Evolutionary conservation across 2,888 invertebrate species (phyloP).

Genomic region (Metacarcinus magister): DNA sequence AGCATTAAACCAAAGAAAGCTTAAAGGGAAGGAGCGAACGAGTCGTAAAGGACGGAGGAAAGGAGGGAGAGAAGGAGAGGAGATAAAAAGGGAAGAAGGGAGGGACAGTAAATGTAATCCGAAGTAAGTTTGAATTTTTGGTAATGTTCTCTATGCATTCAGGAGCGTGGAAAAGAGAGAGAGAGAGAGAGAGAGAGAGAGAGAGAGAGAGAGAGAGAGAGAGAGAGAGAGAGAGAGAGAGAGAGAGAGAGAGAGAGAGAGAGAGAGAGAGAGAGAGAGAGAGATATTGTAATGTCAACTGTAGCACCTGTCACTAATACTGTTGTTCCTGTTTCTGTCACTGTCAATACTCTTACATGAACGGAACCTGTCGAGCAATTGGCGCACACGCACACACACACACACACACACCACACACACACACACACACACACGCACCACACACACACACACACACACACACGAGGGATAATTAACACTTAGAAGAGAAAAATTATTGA

Average conservation of each 20-base stretch:
- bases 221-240: too few species aligned
- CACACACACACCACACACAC: constrained; percentile 26
- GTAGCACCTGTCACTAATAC: background rate
- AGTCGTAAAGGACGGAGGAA: background rate
- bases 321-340: background rate
- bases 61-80: background rate
- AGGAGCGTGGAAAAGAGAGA: background rate
- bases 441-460: constrained; percentile 26
- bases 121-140: background rate
- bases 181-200: too few species aligned
- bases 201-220: too few species aligned
- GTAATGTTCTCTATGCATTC: background rate
- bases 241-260: too few species aligned
- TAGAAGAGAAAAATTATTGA: background rate
- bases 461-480: background rate
- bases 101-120: background rate
- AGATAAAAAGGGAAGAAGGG: background rate
- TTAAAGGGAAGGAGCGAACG: background rate
- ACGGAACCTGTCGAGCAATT: background rate
- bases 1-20: background rate
- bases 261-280: constrained; percentile 13
- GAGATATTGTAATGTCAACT: background rate
- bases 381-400: background rate
- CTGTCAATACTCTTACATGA: background rate
- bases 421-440: constrained; percentile 3